Evolutionary conservation across 2,797 vertebrate species (phyloP).

Genomic region (Danio choprae): DNA sequence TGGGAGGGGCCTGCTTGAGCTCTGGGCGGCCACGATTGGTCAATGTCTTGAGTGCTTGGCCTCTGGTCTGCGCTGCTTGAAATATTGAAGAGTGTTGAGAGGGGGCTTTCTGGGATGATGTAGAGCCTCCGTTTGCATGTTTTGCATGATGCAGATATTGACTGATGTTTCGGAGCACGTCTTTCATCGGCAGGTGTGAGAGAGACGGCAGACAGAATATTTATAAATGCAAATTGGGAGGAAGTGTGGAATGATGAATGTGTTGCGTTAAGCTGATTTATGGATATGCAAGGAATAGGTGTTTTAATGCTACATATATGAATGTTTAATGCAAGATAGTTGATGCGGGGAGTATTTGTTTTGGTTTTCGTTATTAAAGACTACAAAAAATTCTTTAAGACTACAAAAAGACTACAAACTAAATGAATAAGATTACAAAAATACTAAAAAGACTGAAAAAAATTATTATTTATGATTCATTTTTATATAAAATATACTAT

Average conservation of each 20-base stretch:
- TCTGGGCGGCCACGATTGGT: constrained; percentile 31
- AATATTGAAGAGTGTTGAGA: constrained; percentile 52
- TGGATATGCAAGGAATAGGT: background rate
- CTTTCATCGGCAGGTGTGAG: constrained; percentile 35
- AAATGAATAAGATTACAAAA: too few relatives aligned
- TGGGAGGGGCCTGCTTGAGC: constrained; percentile 39
- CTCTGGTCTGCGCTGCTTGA: constrained; percentile 44
- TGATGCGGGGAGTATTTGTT: background rate
- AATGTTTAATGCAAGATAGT: background rate
- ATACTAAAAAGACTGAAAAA: too few relatives aligned
- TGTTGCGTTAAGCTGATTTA: constrained; percentile 20
- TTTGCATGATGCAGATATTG: constrained; percentile 11
- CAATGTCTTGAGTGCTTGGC: constrained; percentile 38
- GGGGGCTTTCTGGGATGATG: constrained; percentile 35
- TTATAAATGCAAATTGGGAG: constrained; percentile 19
- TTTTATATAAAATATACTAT: too few relatives aligned
- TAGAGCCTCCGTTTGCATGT: constrained; percentile 18
- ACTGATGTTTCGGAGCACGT: constrained; percentile 19
- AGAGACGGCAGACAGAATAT: constrained; percentile 5
- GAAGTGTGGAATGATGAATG: background rate
- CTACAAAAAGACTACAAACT: too few relatives aligned
- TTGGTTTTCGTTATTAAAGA: background rate
- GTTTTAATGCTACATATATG: background rate
- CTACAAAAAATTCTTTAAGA: background rate
- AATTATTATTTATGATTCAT: too few relatives aligned